These are phyloP conservation scores for Micronycteris hirsuta DNA, from an alignment of 2,113 vertebrate species.

Conservation along the genomic window DNA sequence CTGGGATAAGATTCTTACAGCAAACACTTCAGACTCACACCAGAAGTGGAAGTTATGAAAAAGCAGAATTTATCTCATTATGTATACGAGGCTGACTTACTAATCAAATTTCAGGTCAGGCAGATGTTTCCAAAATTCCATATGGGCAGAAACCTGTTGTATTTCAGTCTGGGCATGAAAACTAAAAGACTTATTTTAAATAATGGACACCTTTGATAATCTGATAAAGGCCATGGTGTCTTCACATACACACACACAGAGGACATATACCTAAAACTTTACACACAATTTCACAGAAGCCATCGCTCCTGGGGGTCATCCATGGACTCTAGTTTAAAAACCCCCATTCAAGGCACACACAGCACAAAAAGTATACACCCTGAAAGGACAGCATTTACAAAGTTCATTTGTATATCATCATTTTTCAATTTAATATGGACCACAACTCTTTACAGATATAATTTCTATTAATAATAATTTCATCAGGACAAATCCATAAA, in stretches of 20 bases:
- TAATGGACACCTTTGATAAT: neutral
- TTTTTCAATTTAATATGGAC: neutral
- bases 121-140: neutral
- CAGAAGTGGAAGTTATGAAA: neutral
- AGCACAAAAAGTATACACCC: neutral
- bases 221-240: neutral
- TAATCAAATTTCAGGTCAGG: neutral
- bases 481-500: neutral
- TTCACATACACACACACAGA: neutral
- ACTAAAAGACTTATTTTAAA: neutral
- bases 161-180: neutral
- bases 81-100: neutral
- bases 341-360: neutral
- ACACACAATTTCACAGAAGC: neutral
- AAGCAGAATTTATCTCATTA: neutral
- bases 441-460: neutral
- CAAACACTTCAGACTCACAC: constrained; percentile 12
- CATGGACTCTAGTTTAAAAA: neutral
- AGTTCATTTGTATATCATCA: neutral
- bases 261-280: neutral
- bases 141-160: neutral
- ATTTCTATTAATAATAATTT: neutral
- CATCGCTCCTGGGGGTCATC: neutral
- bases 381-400: neutral
- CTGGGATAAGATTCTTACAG: neutral